phyloP scores from a whole-genome alignment of 1,140 invertebrate species.

The Aphidius gifuensis region DNA sequence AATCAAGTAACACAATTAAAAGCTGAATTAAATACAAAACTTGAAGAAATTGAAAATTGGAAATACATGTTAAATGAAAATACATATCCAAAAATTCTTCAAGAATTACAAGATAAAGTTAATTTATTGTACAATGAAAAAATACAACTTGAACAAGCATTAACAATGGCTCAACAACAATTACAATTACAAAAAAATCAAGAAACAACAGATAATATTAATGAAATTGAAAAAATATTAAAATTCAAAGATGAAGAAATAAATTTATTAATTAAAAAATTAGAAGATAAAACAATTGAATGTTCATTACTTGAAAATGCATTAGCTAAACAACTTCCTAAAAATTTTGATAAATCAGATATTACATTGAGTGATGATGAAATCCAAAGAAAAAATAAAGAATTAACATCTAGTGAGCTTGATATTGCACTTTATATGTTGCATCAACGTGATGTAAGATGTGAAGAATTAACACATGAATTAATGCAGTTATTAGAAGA shows the following conservation, averaged over 20 bases:
- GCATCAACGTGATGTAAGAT: constrained; percentile 81
- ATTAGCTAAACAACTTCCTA: constrained; percentile 33
- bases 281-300: constrained; percentile 60
- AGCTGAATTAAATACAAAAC: constrained; percentile 37
- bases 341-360: neutral
- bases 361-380: constrained; percentile 1
- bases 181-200: constrained; percentile 2
- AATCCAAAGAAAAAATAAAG: neutral
- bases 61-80: constrained; percentile 44
- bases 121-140: constrained; percentile 49
- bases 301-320: constrained; percentile 51
- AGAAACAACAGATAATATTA: neutral
- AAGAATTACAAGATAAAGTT: constrained; percentile 47
- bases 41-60: constrained; percentile 46
- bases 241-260: constrained; percentile 68
- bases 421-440: constrained; percentile 82
- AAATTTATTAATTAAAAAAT: constrained; percentile 63
- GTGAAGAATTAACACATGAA: constrained; percentile 84
- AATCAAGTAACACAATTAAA: constrained; percentile 25
- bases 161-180: constrained; percentile 17
- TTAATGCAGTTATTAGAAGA: constrained; percentile 80
- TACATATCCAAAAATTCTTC: constrained; percentile 43
- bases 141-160: constrained; percentile 32
- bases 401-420: constrained; percentile 57
- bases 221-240: constrained; percentile 48